Evolutionary conservation across 2,797 vertebrate genomes (phyloP).

Genomic region (Gadopsis bispinosus): DNA sequence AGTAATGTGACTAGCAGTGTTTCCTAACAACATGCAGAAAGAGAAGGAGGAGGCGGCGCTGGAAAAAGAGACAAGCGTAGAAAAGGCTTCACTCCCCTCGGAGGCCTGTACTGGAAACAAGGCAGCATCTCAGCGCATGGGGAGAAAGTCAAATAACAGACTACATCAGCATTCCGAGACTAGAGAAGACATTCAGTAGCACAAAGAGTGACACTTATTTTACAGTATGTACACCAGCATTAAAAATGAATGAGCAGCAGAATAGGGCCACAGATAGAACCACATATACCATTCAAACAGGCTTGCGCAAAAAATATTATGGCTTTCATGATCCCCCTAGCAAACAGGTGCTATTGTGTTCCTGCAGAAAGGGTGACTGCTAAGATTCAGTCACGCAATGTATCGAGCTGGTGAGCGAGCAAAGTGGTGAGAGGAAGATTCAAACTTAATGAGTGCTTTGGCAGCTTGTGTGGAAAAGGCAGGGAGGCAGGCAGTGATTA

Average conservation of each 20-base stretch:
- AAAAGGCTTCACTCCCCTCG: constrained; percentile 52
- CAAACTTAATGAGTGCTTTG: constrained; percentile 99
- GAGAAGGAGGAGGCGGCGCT: constrained; percentile 37
- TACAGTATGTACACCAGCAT: constrained; percentile 47
- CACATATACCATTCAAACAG: constrained; percentile 50
- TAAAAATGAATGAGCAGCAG: constrained; percentile 55
- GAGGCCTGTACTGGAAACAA: constrained; percentile 53
- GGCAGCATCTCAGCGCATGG: constrained; percentile 47
- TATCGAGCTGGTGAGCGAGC: constrained; percentile 83
- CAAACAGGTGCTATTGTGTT: constrained; percentile 58
- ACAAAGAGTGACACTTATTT: constrained; percentile 49
- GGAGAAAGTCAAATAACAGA: constrained; percentile 54
- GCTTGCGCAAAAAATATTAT: constrained; percentile 24
- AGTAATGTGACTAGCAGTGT: constrained; percentile 58
- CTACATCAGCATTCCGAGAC: constrained; percentile 34
- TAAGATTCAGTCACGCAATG: constrained; percentile 56
- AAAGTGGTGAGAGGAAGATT: constrained; percentile 83
- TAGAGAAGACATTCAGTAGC: constrained; percentile 41
- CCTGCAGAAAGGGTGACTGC: constrained; percentile 72
- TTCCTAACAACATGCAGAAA: constrained; percentile 77
- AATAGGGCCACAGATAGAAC: constrained; percentile 48
- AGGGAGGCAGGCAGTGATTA: constrained; percentile 99
- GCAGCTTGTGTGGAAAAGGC: constrained; percentile 94
- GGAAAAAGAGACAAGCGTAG: constrained; percentile 53
- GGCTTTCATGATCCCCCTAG: constrained; percentile 51